Evolutionary conservation across 2,797 vertebrate species (phyloP), one percentile per base, ranked within the genome.

Genomic region (Rhinoraja longicauda): DNA sequence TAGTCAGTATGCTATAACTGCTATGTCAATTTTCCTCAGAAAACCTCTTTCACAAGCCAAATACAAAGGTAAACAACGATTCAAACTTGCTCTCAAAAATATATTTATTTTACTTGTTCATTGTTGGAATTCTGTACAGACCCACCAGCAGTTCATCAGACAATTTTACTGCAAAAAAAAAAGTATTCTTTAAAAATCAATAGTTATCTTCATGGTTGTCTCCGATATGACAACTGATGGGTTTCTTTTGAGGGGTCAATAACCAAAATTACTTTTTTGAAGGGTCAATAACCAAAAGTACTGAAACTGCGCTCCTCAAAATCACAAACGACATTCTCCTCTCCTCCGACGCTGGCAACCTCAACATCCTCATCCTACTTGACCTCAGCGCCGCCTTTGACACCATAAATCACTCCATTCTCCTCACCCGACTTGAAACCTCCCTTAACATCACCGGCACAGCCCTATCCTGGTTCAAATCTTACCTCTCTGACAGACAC

Each of bases 1-100:
- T 95, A 93, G 62, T 45, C 91, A 93, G 70, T 73, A 62, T 70
- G 93, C 93, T 92, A 92, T 93, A 95, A 95, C 94, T 94, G 93
- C 95, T 92, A 29, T 62, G 45, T 70, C 57, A 77, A 62, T 59
- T 92, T 94, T 94, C 93, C 93, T 94, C 86, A 94, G 93, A 93
- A 39, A 93, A 95, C 57, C 93, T 94, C 93, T 93, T 93, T 88
- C 93, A 78, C 93, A 93, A 93, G 64, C 75, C 93, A 93, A 92
- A 92, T 92, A 92, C 90, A 92, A 92, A 92, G 90, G 75, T 75
- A 92, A 92, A 75, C 90, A 92, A 75, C 75, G 70, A 92, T 92
- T 92, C 70, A 45, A 92, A 92, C 90, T 39, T 92, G 70, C 57
- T 73, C 92, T 92, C 45, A 53, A 75, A 92, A 92, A 70, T 92